Conservation (phyloP, 1,140 invertebrate species). For the Papilio polyxenes region DNA sequence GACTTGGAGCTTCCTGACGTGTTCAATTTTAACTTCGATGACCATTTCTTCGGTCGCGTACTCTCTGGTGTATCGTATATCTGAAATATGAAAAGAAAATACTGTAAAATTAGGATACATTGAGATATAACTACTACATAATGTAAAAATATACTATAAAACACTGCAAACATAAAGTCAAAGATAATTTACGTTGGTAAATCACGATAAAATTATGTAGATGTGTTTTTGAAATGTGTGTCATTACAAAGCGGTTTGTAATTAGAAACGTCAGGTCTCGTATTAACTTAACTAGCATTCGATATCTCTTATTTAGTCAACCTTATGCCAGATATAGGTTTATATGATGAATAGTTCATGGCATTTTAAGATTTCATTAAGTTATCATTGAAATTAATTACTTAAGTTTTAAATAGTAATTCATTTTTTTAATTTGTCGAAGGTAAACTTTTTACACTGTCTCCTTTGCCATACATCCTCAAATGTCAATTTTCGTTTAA, state of each 20-base stretch:
- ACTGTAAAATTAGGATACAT: background rate
- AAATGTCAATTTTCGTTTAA: too few relatives aligned
- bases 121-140: background rate
- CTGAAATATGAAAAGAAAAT: constrained; percentile 59
- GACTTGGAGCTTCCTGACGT: constrained; percentile 73
- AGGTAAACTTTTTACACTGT: too few relatives aligned
- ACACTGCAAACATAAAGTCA: background rate
- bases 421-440: too few relatives aligned
- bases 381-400: too few relatives aligned
- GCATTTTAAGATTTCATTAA: background rate
- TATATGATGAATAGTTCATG: background rate
- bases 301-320: constrained; percentile 39
- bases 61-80: constrained; percentile 72
- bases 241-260: constrained; percentile 44
- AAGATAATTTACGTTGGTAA: background rate
- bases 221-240: constrained; percentile 22
- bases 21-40: constrained; percentile 74
- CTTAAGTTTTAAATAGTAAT: too few relatives aligned
- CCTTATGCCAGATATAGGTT: constrained; percentile 2
- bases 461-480: too few relatives aligned
- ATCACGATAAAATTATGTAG: background rate
- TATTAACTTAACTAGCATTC: constrained; percentile 39
- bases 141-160: background rate
- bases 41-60: constrained; percentile 75
- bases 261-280: constrained; percentile 43